Base-by-base conservation (phyloP, 1,140 invertebrate genomes). In the Pogonognathellus flavescens region DNA sequence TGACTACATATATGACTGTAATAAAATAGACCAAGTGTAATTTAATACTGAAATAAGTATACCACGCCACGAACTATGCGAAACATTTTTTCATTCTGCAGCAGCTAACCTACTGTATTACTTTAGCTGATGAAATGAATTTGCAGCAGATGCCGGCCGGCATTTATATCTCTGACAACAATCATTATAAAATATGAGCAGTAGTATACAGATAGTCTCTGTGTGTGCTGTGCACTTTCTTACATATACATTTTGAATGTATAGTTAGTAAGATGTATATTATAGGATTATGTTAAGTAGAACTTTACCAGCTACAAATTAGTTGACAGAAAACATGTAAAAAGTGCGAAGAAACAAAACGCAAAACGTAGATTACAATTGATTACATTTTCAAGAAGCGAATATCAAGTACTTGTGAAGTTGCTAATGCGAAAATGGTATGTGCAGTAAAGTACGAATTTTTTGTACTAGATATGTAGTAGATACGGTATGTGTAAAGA, bases 31-130 rank as follows among this genome's bases (percentile, higher is more conserved):
- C 70, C 14, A 49, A 8, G 31, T 5, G 70, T 76, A 76, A 76
- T 76, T 76, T 76, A 50, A 76, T 76, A 49, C 70, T 49, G 31
- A 76, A 76, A 50, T 14, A 76, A 76, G 70, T 76, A 31, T 76
- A 50, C 62, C 62, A 66, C 62, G 9, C 22, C 22, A 66, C 1
- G 25, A 31, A 41, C 6, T 41, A 6, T 41, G 31, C 31, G 31
- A 41, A 41, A 41, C 6, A 41, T 41, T 41, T 41, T 41, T 41
- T 6, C 6, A 41, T 6, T 41, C n/a, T 41, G 31, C 31, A 3
- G 2, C 1, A 41, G 31, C 31, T 76, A 76, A 76, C 70, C 70
- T 76, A 76, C 70, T 76, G 70, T 76, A 49, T 49, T 76, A 76
- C 70, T 49, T 76, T 76, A 49, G n/a, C 18, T 76, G 25, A 50